phyloP scores from a whole-genome alignment of 2,797 vertebrate species.

The Hylomyscus alleni region DNA sequence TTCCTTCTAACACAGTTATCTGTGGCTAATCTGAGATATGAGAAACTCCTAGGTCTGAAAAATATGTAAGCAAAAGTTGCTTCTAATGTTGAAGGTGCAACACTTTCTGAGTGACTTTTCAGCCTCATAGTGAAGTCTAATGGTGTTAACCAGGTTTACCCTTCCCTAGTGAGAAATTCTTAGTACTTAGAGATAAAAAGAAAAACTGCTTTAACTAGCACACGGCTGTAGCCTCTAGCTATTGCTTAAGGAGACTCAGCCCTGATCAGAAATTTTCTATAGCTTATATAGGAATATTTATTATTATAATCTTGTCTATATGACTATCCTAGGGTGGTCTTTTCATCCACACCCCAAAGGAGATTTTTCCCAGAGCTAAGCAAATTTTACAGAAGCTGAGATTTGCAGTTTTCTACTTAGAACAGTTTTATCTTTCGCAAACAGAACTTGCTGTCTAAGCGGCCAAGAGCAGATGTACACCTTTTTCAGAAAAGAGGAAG shows the following conservation, averaged over 20 bases:
- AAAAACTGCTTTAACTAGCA: not conserved
- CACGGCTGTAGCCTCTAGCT: not conserved
- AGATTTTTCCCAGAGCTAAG: not conserved
- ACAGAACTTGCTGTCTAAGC: not conserved
- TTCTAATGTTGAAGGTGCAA: not conserved
- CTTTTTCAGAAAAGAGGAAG: constrained; percentile 6
- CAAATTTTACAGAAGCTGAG: not conserved
- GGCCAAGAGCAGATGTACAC: not conserved
- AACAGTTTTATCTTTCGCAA: not conserved
- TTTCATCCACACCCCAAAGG: not conserved
- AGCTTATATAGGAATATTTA: not conserved
- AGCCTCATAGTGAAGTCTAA: not conserved
- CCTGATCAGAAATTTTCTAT: not conserved
- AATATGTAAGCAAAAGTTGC: not conserved
- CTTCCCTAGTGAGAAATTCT: not conserved
- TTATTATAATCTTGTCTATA: not conserved
- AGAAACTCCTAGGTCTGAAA: not conserved
- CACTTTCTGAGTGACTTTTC: not conserved
- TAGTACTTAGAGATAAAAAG: not conserved
- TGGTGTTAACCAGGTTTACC: not conserved
- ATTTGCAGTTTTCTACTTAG: constrained; percentile 2
- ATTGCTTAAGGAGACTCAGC: not conserved
- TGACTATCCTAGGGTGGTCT: not conserved
- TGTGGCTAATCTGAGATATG: not conserved
- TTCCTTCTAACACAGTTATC: not conserved